Evolutionary conservation across 2,113 vertebrate genomes (phyloP), one percentile per base, ranked within the genome.

Genomic region (Lanius ludovicianus): DNA sequence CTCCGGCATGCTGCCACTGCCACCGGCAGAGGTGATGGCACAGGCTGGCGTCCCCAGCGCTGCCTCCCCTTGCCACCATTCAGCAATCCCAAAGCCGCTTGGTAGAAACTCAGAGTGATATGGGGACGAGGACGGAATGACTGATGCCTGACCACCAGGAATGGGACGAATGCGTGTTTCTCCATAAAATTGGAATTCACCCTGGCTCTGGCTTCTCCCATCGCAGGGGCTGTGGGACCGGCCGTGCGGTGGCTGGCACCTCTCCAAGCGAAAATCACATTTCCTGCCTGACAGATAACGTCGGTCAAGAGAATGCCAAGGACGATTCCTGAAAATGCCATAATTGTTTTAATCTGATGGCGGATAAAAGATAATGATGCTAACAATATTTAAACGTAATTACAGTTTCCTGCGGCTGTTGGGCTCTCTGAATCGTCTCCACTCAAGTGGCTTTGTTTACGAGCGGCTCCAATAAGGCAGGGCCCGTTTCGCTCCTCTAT

Each of bases 301-400:
- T 87, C 76, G 93, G 96, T 96, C 97, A 97, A 92, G 96, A 96
- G 95, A 96, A 96, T 96, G 96, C 94, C 96, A 95, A 90, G 87
- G 95, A 95, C 94, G 22, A 96, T 97, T 97, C 92, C 92, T 95
- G 94, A 97, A 97, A 97, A 96, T 95, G 94, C 96, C 93, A 92
- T 97, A 97, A 96, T 97, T 97, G 97, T 96, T 96, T 97, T 97
- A 97, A 96, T 97, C 97, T 97, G 96, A 97, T 97, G 89, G 93
- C 19, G 55, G 96, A 97, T 97, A 96, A 97, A 96, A 97, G 84
- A 96, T 96, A 97, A 97, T 95, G 95, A 94, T 94, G 96, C 96
- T 96, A 96, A 97, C 96, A 97, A 96, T 96, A 97, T 97, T 96
- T 96, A 96, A 96, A 96, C 78, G 73, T 96, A 96, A 97, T 97